These are phyloP conservation scores for Drosophila birchii DNA, from an alignment of 2,888 invertebrate genomes.

Conservation along the genomic window DNA sequence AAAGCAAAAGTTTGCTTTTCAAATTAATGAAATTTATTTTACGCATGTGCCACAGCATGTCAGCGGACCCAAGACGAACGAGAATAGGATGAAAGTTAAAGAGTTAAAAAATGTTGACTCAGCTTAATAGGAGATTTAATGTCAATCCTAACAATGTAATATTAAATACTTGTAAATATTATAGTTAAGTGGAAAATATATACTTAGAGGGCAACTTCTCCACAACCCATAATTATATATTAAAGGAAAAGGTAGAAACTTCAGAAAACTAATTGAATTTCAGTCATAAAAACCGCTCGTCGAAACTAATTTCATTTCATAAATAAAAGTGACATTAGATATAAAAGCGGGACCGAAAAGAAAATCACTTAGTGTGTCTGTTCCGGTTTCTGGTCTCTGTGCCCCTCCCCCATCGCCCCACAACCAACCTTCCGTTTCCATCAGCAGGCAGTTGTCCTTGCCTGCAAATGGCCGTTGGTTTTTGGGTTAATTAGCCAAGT, in stretches of 20 bases:
- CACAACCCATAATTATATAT: conserved; percentile 2
- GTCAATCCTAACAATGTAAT: background rate
- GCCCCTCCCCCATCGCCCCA: too few relatives aligned
- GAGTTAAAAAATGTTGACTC: conserved; percentile 9
- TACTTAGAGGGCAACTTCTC: background rate
- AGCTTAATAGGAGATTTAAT: background rate
- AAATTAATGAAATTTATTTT: conserved; percentile 77
- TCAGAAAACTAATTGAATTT: conserved; percentile 27
- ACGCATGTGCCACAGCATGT: conserved; percentile 50
- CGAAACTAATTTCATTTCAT: conserved; percentile 70
- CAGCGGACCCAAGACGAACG: conserved; percentile 11
- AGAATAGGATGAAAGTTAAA: conserved; percentile 1
- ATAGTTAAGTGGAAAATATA: background rate
- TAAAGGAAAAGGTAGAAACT: conserved; percentile 3
- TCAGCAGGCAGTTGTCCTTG: conserved; percentile 42
- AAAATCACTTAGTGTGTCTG: conserved; percentile 64
- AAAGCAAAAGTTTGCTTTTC: conserved; percentile 58
- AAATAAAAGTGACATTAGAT: conserved; percentile 71
- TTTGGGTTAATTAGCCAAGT: conserved; percentile 74
- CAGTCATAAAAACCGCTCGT: conserved; percentile 41
- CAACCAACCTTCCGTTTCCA: conserved; percentile 25
- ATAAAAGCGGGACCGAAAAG: conserved; percentile 26
- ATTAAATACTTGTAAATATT: background rate
- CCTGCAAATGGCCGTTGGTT: conserved; percentile 71
- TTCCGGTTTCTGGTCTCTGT: conserved; percentile 34